phyloP scores from a whole-genome alignment of 2,797 vertebrate genomes.

The Rachycentron canadum region DNA sequence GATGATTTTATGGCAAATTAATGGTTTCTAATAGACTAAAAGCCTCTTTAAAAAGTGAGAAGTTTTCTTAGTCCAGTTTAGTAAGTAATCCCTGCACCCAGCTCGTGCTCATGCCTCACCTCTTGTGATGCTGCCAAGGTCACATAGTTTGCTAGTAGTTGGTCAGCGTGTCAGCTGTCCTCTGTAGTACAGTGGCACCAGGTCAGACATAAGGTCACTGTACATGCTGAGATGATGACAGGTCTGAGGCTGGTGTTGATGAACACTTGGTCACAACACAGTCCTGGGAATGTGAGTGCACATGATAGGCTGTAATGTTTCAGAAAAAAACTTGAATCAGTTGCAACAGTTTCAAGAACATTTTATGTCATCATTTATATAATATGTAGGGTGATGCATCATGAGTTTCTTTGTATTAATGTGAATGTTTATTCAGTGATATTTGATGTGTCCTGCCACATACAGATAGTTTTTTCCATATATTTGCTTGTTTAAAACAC shows the following conservation, averaged over 20 bases:
- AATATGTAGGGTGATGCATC: background rate
- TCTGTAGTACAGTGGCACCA: constrained; percentile 50
- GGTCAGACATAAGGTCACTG: constrained; percentile 61
- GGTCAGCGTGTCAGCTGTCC: constrained; percentile 46
- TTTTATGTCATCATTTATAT: background rate
- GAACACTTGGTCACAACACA: constrained; percentile 19
- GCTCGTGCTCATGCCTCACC: constrained; percentile 37
- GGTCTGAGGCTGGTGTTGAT: constrained; percentile 45
- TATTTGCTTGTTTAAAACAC: constrained; percentile 42
- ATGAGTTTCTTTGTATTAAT: background rate
- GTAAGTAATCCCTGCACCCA: background rate
- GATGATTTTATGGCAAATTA: background rate
- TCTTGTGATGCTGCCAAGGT: constrained; percentile 52
- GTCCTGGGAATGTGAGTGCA: constrained; percentile 42
- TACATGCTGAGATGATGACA: constrained; percentile 77
- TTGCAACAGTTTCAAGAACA: background rate
- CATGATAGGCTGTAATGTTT: constrained; percentile 5
- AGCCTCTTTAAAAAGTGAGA: background rate
- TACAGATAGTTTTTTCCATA: constrained; percentile 43
- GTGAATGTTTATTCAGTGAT: background rate
- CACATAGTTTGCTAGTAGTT: constrained; percentile 49
- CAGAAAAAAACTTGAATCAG: background rate
- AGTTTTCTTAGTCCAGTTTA: background rate
- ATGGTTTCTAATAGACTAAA: background rate
- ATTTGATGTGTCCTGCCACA: constrained; percentile 12